Evolutionary conservation across 2,888 invertebrate genomes (phyloP), one percentile per base, ranked within the genome.

Genomic region (Hofmannophila pseudospretella): DNA sequence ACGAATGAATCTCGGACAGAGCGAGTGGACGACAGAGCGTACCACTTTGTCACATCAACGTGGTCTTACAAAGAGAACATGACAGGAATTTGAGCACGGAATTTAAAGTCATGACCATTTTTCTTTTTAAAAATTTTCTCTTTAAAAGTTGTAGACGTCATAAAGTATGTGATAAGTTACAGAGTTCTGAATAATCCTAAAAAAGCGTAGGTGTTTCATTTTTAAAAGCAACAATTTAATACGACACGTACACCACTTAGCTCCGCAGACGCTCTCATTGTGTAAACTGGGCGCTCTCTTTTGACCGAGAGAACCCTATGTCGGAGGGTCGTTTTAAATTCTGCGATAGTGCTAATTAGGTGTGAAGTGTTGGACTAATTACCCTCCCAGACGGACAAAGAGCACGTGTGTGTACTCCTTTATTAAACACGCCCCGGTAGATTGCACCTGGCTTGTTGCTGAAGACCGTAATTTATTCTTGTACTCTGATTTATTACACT

Each of bases 301-400:
- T 56, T 55, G 54, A 41, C 32, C 38, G 44, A 41, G 41, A 38
- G 37, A 36, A 28, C 42, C 42, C 38, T 36, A 28, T 26, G 13
- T 29, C 32, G 44, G 23, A 49, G 59, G 54, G 54, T 47, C 58
- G 58, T 62, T 67, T 67, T 58, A 61, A 69, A 64, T 59, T 55
- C 58, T 47, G 51, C 47, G 52, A 63, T 66, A 64, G 64, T 64
- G 53, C 58, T 69, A 69, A 69, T 71, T 68, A 66, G 55, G 64
- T 64, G 62, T 63, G 61, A 70, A 71, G 63, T 63, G 62, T 57
- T 49, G 39, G 50, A 54, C 65, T 69, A 70, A 72, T 71, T 70
- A 65, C 55, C 41, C 40, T 42, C 44, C 50, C 49, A 45, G 38
- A 51, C 35, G 51, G 61, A 67, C 65, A 67, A 68, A 67, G 54